These are phyloP conservation scores for Phytoseiulus persimilis DNA, from an alignment of 2,888 invertebrate genomes.

Conservation along the genomic window DNA sequence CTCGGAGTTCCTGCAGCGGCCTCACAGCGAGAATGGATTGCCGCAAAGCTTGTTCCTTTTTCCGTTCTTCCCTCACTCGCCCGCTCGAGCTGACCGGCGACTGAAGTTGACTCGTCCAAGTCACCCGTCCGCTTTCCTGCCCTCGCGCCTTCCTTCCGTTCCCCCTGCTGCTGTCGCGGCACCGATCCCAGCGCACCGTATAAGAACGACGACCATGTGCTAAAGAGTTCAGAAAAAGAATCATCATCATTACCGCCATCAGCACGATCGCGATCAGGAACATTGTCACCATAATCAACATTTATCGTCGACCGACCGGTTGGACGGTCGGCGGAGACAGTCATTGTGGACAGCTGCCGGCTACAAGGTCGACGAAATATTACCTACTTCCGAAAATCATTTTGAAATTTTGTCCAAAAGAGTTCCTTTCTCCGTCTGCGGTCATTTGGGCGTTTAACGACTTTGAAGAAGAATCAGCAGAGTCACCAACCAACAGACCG, in stretches of 20 bases:
- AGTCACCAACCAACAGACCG: neutral
- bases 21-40: neutral
- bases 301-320: neutral
- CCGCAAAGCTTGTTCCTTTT: neutral
- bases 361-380: neutral
- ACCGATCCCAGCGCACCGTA: neutral
- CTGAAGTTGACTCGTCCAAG: neutral
- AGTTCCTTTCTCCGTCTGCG: neutral
- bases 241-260: neutral
- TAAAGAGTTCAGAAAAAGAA: neutral
- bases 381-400: constrained; percentile 5
- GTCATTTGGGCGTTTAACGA: neutral
- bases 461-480: neutral
- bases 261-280: neutral
- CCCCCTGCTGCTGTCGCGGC: neutral
- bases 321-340: neutral
- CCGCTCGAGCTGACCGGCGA: neutral
- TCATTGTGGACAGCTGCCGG: neutral
- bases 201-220: neutral
- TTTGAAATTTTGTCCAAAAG: neutral
- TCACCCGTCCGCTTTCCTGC: neutral
- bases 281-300: constrained; percentile 5
- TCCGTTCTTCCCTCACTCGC: neutral
- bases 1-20: neutral
- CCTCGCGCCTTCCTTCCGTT: neutral